Evolutionary conservation across 1,140 invertebrate genomes (phyloP), one percentile per base, ranked within the genome.

Genomic region (Drosophila tsacasi): DNA sequence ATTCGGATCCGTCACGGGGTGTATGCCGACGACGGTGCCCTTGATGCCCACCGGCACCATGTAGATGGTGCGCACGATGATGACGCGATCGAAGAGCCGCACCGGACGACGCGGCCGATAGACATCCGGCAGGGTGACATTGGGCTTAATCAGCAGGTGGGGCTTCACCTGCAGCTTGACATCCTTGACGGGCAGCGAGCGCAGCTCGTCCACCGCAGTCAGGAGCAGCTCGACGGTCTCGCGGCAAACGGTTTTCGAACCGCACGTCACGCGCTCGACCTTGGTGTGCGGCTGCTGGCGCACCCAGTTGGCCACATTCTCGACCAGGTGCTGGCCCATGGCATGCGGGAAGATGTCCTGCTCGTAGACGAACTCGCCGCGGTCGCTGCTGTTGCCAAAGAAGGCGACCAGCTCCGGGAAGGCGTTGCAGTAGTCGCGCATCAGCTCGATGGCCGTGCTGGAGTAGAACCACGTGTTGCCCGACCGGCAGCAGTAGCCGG

Each of bases 391-490:
- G 2, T 12, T 47, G 74, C 1, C 93, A 80, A 44, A 97, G 85
- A 79, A 94, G 47, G 96, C 93, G 83, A 98, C 96, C 3, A 99
- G 77, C 2, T 96, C 95, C 0, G 97, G 97, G 93, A 95, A 99
- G 67, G 95, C 94, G 12, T 93, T 57, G 66, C 96, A 94, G 89
- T 98, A 99, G 4, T 94, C 92, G 27, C 93, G 82, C 19, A 99
- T 94, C 1, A 92, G 60, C 0, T 81, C 93, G 1, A 97, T 81
- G 15, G 96, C 95, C 80, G 97, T 96, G n/a, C 94, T 79, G 2
- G 98, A 97, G 91, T 98, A 99, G 9, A 95, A 91, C 98, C 98
- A 99, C 25, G 94, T 92, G 73, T 95, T 95, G 17, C 95, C 94
- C 1, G 94, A 91, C 87, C 96, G 97, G 57, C 94, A 96, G 0